Percentiles rank a stretch among this genome's conserved stretches.
Conservation (phyloP, 2,888 invertebrate species). For the Rhagonycha fulva region DNA sequence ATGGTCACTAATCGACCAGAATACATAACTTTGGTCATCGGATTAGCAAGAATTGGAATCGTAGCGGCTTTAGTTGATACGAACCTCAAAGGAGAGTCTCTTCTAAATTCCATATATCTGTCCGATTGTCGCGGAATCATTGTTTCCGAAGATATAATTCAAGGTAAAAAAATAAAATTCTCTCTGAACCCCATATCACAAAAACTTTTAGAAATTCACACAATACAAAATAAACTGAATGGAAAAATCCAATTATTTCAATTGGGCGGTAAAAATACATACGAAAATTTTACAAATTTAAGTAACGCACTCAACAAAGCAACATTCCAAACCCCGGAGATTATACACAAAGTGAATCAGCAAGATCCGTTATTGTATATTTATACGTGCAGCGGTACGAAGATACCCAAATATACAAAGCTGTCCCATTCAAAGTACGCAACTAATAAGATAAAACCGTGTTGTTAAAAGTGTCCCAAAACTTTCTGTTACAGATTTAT, state of each 20-base stretch:
- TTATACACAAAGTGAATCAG: constrained; percentile 36
- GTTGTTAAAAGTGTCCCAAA: not conserved
- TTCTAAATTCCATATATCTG: constrained; percentile 78
- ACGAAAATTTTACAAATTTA: constrained; percentile 10
- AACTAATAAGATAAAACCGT: not conserved
- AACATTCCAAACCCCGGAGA: constrained; percentile 19
- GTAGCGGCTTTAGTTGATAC: constrained; percentile 85
- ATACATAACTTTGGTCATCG: constrained; percentile 84
- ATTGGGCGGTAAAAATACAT: constrained; percentile 8
- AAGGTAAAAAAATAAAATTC: not conserved
- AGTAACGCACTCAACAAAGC: constrained; percentile 16
- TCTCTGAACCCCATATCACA: not conserved
- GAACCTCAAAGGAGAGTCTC: constrained; percentile 74
- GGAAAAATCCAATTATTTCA: constrained; percentile 17
- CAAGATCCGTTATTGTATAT: constrained; percentile 78
- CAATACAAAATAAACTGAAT: constrained; percentile 7
- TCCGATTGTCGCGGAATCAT: constrained; percentile 80
- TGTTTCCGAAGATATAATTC: constrained; percentile 62
- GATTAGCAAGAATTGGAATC: constrained; percentile 79
- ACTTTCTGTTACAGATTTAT: constrained; percentile 62
- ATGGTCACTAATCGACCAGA: constrained; percentile 85
- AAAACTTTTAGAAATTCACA: constrained; percentile 10
- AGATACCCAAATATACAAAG: constrained; percentile 90
- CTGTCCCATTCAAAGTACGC: constrained; percentile 78
- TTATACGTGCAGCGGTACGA: constrained; percentile 90